Base-by-base conservation (phyloP, 2,888 invertebrate genomes). In the Ommatoiulus sabulosus region DNA sequence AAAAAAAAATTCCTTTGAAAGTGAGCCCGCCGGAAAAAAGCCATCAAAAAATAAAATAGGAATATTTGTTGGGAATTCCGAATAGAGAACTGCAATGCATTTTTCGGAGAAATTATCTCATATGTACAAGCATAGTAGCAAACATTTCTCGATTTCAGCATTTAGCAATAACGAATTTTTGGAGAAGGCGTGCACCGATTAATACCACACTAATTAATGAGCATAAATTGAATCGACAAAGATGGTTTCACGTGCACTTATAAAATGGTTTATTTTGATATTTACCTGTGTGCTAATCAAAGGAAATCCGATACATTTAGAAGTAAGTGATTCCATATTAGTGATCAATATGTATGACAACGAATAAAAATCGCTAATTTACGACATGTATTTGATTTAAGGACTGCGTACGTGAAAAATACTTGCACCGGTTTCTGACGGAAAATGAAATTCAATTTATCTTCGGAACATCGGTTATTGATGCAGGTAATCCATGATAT, bases 231-330 rank as follows among this genome's bases (percentile, higher is more conserved):
- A 63, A n/a, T 20, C 4, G 20, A 6, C n/a, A 63, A 24, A 72
- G 72, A 72, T 72, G 72, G 24, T 24, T 72, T 72, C 24, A 10
- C 20, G 10, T 24, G 72, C 10, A 24, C 8, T 72, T 24, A 72
- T 3, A 20, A 10, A 8, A 20, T 72, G 72, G 72, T 72, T 72
- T 8, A 72, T 72, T 72, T 20, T 24, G 72, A 72, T 24, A 72
- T 72, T 20, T n/a, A 24, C 7, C 20, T 24, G 72, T 72, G 72
- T 24, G 24, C 24, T 72, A 24, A 72, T 20, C 72, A 72, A 72
- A 8, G 72, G 72, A 72, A 24, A 72, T 72, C 72, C 72, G 24
- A 72, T 72, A 72, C 72, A 20, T 72, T 72, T 72, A 24, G 72
- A 72, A 72, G 72, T 72, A 72, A 72, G 72, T 72, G 24, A 5